phyloP scores from a whole-genome alignment of 1,140 invertebrate genomes.

The Pseudomyrmex concolor region DNA sequence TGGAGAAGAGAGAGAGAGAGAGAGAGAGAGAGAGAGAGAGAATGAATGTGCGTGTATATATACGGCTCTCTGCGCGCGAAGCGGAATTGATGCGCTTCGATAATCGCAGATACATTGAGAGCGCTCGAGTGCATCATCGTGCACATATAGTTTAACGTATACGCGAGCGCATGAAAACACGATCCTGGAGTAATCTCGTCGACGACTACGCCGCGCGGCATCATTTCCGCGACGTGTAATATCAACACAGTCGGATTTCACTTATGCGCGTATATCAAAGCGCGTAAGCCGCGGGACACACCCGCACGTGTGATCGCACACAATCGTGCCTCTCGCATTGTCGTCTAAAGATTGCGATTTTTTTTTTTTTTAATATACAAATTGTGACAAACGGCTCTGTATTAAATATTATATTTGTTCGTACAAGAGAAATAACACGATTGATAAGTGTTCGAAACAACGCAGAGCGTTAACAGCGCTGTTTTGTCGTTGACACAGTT shows the following conservation, averaged over 20 bases:
- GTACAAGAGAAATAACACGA: too few species aligned
- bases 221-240: conserved; percentile 54
- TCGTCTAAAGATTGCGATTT: too few species aligned
- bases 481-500: too few species aligned
- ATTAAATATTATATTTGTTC: too few species aligned
- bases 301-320: background rate
- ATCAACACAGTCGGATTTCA: conserved; percentile 41
- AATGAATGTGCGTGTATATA: too few species aligned
- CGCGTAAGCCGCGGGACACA: conserved; percentile 9
- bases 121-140: conserved; percentile 5
- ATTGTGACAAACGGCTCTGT: too few species aligned
- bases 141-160: background rate
- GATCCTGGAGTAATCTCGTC: conserved; percentile 39
- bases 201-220: conserved; percentile 23
- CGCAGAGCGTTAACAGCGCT: too few species aligned
- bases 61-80: conserved; percentile 36
- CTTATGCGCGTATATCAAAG: background rate
- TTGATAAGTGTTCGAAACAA: too few species aligned
- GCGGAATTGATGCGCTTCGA: conserved; percentile 54
- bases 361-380: too few species aligned
- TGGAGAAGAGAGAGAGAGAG: background rate
- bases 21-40: background rate
- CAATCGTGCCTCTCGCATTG: too few species aligned
- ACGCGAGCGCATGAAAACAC: conserved; percentile 34
- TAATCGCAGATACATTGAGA: conserved; percentile 36